These are phyloP conservation scores for Epinotia brunnichana DNA, from an alignment of 2,888 invertebrate species.

Conservation along the genomic window DNA sequence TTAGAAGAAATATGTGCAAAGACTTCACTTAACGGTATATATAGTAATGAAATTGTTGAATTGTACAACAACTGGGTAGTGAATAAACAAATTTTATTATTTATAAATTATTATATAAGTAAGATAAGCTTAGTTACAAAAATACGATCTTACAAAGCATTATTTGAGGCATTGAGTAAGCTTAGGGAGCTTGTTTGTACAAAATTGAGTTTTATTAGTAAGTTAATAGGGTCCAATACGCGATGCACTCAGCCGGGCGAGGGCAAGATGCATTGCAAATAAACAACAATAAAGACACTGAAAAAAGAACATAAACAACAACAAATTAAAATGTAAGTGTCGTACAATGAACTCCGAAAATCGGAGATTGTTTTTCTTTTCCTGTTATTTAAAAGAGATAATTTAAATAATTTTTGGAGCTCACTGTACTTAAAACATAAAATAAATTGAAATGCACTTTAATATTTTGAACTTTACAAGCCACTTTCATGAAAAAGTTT, in stretches of 20 bases:
- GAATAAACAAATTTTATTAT: too few relatives aligned
- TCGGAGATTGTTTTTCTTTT: too few relatives aligned
- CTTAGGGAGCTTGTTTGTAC: not conserved
- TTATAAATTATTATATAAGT: too few relatives aligned
- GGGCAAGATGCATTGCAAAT: conserved; percentile 41
- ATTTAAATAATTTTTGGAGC: not conserved
- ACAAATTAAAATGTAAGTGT: conserved; percentile 26
- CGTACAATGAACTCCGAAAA: conserved; percentile 3
- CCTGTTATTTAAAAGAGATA: too few relatives aligned
- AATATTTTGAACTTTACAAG: conserved; percentile 18
- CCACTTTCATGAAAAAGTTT: not conserved
- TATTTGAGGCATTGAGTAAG: conserved; percentile 7
- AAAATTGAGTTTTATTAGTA: conserved; percentile 13
- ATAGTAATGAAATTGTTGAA: too few relatives aligned
- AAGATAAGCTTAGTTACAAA: not conserved
- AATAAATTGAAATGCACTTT: conserved; percentile 10
- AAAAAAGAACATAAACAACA: conserved; percentile 37
- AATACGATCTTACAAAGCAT: not conserved
- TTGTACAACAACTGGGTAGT: too few relatives aligned
- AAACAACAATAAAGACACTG: conserved; percentile 43
- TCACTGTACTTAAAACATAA: conserved; percentile 16
- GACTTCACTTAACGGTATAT: too few relatives aligned
- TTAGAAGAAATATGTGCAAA: too few relatives aligned
- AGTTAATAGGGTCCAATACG: conserved; percentile 22
- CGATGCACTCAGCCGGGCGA: conserved; percentile 18